phyloP scores from a whole-genome alignment of 2,888 invertebrate genomes.

The Laspeyria flexula region DNA sequence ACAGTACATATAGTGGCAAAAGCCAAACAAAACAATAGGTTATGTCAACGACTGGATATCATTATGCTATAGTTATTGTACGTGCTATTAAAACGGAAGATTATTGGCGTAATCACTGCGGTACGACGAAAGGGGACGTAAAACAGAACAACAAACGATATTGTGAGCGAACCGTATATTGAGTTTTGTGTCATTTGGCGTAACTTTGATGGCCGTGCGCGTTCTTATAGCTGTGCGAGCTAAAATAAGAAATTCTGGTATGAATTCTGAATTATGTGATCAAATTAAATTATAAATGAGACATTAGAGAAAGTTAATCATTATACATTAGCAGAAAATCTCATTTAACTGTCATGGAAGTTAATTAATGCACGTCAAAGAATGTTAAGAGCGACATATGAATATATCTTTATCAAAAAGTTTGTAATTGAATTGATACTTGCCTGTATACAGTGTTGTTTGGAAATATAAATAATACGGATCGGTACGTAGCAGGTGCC shows the following conservation, averaged over 20 bases:
- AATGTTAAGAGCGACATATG: too few species aligned
- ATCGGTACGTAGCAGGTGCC: too few species aligned
- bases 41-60: conserved; percentile 8
- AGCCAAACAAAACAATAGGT: too few species aligned
- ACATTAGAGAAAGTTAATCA: too few species aligned
- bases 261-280: conserved; percentile 14
- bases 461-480: too few species aligned
- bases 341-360: too few species aligned
- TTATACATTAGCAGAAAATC: too few species aligned
- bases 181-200: conserved; percentile 15
- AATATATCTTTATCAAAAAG: too few species aligned
- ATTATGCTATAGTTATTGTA: conserved; percentile 8
- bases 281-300: neutral
- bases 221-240: conserved; percentile 23
- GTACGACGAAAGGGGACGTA: conserved; percentile 17
- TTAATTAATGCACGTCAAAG: too few species aligned
- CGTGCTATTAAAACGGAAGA: conserved; percentile 20
- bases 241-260: conserved; percentile 30
- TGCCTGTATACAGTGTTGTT: too few species aligned
- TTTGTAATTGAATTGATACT: too few species aligned
- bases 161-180: conserved; percentile 25
- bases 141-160: conserved; percentile 28
- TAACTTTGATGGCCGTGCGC: conserved; percentile 26
- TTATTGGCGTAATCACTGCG: conserved; percentile 30
- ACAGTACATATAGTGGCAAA: too few species aligned